Conservation (phyloP, 2,797 vertebrate genomes). For the Pipistrellus pygmaeus region DNA sequence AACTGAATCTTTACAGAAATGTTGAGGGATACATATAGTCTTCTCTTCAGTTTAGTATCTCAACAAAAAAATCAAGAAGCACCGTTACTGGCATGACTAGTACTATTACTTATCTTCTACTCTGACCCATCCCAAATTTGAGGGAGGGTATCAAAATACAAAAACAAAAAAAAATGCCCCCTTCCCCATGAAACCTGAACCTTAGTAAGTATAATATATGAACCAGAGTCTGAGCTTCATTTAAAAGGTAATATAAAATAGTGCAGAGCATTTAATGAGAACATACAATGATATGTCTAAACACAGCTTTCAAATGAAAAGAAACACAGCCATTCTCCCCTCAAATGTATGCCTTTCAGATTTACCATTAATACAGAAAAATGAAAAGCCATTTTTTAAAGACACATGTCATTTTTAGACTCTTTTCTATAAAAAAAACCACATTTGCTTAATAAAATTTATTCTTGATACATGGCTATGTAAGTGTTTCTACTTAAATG, state of each 20-base stretch:
- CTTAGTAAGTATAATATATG: not conserved
- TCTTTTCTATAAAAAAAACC: not conserved
- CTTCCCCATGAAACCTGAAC: not conserved
- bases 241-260: not conserved
- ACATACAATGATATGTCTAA: not conserved
- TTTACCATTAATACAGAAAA: not conserved
- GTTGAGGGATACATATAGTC: not conserved
- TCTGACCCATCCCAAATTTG: not conserved
- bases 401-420: not conserved
- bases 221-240: not conserved
- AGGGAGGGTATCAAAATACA: not conserved
- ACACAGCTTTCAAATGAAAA: not conserved
- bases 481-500: slow-evolving; percentile 12
- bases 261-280: not conserved
- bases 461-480: not conserved
- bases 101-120: not conserved
- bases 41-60: not conserved
- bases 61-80: not conserved
- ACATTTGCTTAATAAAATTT: not conserved
- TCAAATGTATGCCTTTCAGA: not conserved
- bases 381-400: not conserved
- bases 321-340: not conserved
- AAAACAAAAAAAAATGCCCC: not conserved
- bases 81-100: not conserved
- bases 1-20: not conserved